These are phyloP conservation scores for Pteronotus mesoamericanus DNA, from an alignment of 2,797 vertebrate genomes.

Conservation along the genomic window DNA sequence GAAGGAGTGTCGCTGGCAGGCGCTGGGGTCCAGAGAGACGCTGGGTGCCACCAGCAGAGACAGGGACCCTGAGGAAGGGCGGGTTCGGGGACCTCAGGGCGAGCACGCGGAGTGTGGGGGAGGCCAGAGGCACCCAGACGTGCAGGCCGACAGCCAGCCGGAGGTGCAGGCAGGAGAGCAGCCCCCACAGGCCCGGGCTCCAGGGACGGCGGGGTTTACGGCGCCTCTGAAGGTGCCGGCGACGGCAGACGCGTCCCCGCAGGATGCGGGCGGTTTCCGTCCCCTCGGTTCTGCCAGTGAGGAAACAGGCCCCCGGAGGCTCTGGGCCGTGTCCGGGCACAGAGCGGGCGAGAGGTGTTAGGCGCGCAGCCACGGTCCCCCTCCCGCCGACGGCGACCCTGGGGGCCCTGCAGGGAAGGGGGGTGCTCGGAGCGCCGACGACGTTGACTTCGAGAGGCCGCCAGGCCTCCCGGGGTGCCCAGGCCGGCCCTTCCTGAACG, in stretches of 20 bases:
- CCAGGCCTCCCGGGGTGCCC: no score
- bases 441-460: not conserved
- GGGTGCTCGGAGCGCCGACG: not conserved
- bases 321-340: not conserved
- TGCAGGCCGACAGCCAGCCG: no score
- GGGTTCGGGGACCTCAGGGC: not conserved
- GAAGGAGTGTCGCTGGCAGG: not conserved
- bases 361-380: not conserved
- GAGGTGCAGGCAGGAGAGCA: not conserved
- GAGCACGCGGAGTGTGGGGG: not conserved
- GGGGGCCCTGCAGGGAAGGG: not conserved
- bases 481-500: not conserved
- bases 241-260: not conserved
- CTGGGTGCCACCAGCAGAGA: not conserved
- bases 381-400: not conserved
- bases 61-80: not conserved
- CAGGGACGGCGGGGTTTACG: not conserved
- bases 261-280: not conserved
- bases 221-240: not conserved
- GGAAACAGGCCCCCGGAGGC: not conserved
- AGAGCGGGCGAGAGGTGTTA: not conserved
- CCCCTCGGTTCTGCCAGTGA: not conserved
- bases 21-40: not conserved
- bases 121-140: no score
- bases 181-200: not conserved